Conservation (phyloP, 1,140 invertebrate genomes). For the Pectinophora gossypiella region DNA sequence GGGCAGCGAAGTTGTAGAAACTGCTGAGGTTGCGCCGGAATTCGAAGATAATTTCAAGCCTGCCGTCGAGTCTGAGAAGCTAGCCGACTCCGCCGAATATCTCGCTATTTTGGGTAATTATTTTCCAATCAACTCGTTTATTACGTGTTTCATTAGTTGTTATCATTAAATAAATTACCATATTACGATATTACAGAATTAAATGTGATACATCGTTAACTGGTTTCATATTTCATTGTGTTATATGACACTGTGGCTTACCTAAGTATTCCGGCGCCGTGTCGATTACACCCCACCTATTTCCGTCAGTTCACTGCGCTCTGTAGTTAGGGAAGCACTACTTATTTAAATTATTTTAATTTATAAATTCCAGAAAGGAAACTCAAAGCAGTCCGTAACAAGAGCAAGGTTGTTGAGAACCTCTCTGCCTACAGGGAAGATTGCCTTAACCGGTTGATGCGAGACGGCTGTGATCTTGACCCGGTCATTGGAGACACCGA, state of each 20-base stretch:
- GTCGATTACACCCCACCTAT: not conserved
- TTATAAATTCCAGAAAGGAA: constrained; percentile 56
- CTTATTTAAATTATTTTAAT: not conserved
- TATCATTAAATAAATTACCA: not conserved
- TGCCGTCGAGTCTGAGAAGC: constrained; percentile 32
- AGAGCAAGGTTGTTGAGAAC: constrained; percentile 64
- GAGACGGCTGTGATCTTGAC: constrained; percentile 63
- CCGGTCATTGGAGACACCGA: constrained; percentile 66
- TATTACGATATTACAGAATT: not conserved
- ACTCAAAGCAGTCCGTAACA: constrained; percentile 48
- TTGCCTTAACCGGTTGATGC: constrained; percentile 59
- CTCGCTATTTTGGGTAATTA: constrained; percentile 59
- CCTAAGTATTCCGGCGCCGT: not conserved
- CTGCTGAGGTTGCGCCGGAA: constrained; percentile 28
- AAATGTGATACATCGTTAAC: not conserved
- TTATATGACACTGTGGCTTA: not conserved
- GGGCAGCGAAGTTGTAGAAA: constrained; percentile 41
- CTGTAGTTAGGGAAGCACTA: not conserved
- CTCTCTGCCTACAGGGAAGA: constrained; percentile 58
- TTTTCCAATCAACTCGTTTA: not conserved
- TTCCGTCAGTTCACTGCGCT: not conserved
- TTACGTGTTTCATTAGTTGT: not conserved
- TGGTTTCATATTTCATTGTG: constrained; percentile 1
- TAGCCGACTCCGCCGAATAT: constrained; percentile 59
- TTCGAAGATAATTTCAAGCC: constrained; percentile 66